Base-by-base conservation (phyloP, 2,797 vertebrate species). In the Chaenodraco wilsoni region DNA sequence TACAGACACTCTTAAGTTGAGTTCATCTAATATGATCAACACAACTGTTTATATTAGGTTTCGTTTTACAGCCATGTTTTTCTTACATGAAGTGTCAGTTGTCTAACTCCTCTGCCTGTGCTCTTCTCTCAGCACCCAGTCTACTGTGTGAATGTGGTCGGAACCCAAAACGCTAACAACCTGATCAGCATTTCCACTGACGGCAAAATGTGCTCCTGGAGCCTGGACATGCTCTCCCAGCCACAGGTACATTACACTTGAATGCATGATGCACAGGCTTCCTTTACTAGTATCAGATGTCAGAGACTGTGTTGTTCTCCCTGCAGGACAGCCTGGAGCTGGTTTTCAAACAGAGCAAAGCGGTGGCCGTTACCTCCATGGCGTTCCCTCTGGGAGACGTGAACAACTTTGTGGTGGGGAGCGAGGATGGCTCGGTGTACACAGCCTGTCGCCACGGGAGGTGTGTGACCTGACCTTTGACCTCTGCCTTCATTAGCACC, bases 141-240 rank as follows among this genome's bases (percentile, higher is more conserved):
- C 46, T 99, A 99, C 92, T 99, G 98, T 76, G 98, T 99, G 83
- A 98, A 96, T 64, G 95, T 99, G 61, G 96, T 99, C 31, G 98
- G 98, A 81, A 98, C 98, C 44, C 97, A 98, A 87, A 99, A 99
- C 17, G 98, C 98, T 69, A 96, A 99, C 92, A 99, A 99, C 89
- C 92, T 99, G 85, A 99, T 99, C 90, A 99, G 98, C 91, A 98
- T 99, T 84, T 99, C 98, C 84, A 99, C 98, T 11, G 98, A 99
- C 56, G 98, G 98, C 49, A 99, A 98, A 91, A 98, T 99, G 94
- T 99, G 98, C 91, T 98, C 98, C 21, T 99, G 98, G 98, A 99
- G 97, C 84, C 94, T 99, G 45, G 98, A 99, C 89, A 99, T 99
- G 98, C 96, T 99, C 78, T 99, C 98, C 56, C 97, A 99, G 60